Evolutionary conservation across 2,113 vertebrate genomes (phyloP).

Genomic region (Prionailurus viverrinus): DNA sequence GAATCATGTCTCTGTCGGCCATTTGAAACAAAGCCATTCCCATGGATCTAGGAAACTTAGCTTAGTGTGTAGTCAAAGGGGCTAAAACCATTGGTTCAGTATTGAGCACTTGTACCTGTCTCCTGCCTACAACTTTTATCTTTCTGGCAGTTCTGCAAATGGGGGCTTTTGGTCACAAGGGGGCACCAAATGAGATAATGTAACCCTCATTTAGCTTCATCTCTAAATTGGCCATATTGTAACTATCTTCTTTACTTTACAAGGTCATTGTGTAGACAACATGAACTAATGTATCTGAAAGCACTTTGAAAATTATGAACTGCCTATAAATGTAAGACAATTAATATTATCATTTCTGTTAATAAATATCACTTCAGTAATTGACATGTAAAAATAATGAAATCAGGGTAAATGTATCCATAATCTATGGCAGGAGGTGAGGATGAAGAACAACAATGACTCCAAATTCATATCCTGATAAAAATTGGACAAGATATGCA

Average conservation of each 20-base stretch:
- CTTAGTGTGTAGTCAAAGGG: background rate
- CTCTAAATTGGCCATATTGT: background rate
- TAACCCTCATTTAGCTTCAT: conserved; percentile 2
- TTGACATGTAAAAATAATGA: conserved; percentile 31
- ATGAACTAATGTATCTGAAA: background rate
- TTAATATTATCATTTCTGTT: conserved; percentile 40
- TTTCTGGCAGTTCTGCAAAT: background rate
- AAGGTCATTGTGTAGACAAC: background rate
- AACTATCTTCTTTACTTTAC: conserved; percentile 12
- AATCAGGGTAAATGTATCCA: conserved; percentile 8
- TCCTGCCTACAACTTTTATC: background rate
- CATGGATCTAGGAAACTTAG: background rate
- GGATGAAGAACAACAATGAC: background rate
- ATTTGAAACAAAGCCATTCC: background rate
- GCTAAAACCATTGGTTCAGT: background rate
- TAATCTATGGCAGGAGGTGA: background rate
- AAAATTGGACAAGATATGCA: background rate
- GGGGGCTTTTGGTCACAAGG: background rate
- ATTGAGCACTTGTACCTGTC: background rate
- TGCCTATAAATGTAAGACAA: background rate
- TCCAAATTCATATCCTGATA: background rate
- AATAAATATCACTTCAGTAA: background rate
- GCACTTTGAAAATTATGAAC: conserved; percentile 40
- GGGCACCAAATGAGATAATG: background rate
- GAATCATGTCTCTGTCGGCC: background rate